A percentile compares a stretch with the other conserved stretches of the same genome.
Conservation (phyloP, 2,888 invertebrate species). For the Cheilosia pagana region DNA sequence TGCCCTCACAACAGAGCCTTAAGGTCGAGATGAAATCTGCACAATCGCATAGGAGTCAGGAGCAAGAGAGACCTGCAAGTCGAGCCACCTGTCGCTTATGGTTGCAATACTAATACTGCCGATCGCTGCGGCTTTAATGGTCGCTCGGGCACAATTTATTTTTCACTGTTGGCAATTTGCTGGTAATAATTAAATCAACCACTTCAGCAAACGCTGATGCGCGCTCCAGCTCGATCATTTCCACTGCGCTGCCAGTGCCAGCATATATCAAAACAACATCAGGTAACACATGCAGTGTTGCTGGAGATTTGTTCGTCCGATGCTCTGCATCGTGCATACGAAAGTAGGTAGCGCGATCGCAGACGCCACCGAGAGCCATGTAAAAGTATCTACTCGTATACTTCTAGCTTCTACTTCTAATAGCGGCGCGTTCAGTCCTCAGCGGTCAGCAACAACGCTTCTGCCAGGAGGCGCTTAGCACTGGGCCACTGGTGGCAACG, state of each 20-base stretch:
- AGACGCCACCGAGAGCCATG: conserved; percentile 53
- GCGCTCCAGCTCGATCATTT: conserved; percentile 52
- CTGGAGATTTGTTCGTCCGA: conserved; percentile 50
- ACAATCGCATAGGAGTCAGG: background rate
- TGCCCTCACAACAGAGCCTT: conserved; percentile 10
- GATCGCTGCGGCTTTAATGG: conserved; percentile 52
- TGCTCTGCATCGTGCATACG: conserved; percentile 60
- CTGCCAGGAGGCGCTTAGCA: conserved; percentile 56
- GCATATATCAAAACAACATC: conserved; percentile 66
- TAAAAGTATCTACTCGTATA: conserved; percentile 29
- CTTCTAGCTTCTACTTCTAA: conserved; percentile 20
- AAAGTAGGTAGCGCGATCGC: conserved; percentile 53
- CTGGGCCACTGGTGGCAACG: background rate
- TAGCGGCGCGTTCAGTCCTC: conserved; percentile 22
- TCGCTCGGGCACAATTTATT: conserved; percentile 61
- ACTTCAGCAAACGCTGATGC: conserved; percentile 21
- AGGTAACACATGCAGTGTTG: conserved; percentile 51
- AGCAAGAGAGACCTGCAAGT: background rate
- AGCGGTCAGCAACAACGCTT: conserved; percentile 13
- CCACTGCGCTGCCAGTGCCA: conserved; percentile 50
- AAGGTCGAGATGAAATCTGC: conserved; percentile 17
- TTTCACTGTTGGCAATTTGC: conserved; percentile 69
- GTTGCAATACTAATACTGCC: conserved; percentile 8
- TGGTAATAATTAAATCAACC: conserved; percentile 71
- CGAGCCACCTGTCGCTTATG: conserved; percentile 47